Base-by-base conservation (phyloP, 2,113 vertebrate species). In the Collichthys lucidus region DNA sequence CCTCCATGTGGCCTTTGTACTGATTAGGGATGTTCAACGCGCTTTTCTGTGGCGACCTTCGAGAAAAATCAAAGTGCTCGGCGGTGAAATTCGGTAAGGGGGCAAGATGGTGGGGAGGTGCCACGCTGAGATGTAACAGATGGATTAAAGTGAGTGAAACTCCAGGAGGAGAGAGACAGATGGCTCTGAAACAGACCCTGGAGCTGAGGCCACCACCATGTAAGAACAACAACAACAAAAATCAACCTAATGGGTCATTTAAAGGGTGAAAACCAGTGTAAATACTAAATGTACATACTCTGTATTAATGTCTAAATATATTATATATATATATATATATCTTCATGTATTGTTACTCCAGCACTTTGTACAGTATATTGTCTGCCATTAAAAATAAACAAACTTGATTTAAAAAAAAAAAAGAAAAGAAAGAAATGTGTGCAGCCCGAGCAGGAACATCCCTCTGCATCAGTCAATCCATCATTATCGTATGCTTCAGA, bases 341-440 rank as follows among this genome's bases (percentile, higher is more conserved):
- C 67, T 87, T 67, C 78, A 74, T 85, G 80, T 85, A 88, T 84
- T 89, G 85, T 90, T 82, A 74, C 74, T 84, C 73, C 82, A 83
- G 83, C 88, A 88, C 83, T 92, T 91, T 93, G 91, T 91, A 91
- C 90, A 86, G 91, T 91, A 91, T 91, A 86, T 87, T 50, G 74
- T 91, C 66, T 86, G 75, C 77, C 72, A 53, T 86, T 83, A 69
- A 88, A 86, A 88, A 88, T 87, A 90, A 90, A 88, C 26, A 81
- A 86, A 79, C 64, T 73, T 89, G 82, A 75, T 83, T 74, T 1
- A 49, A 81, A 83, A 70, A 31, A 26, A 71, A n/a, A 49, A 81
- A 83, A 70, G 6, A 68, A 50, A 66, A 26, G n/a, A 74, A 55
- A 69, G 35, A 40, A 44, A 60, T 20, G 59, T 9, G 44, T 73